Evolutionary conservation across 2,113 vertebrate genomes (phyloP), one percentile per base, ranked within the genome.

Genomic region (Coreoperca whiteheadi): DNA sequence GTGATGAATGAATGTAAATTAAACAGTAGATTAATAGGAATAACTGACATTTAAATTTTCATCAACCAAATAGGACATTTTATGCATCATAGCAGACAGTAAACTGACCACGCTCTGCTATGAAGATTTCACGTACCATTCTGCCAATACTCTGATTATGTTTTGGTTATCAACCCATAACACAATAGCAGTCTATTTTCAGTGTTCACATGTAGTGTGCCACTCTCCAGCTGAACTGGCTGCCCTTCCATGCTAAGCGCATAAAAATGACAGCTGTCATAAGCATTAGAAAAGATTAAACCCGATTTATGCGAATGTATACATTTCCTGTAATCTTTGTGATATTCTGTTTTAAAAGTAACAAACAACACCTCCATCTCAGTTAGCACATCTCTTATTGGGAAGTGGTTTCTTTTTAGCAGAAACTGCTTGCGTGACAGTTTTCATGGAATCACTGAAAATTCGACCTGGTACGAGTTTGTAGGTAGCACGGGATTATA

Each of bases 201-300:
- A 25, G 10, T 15, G 39, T 74, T 59, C 68, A 83, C 53, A 77
- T 79, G 70, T 77, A 84, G 54, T 59, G 57, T 59, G 25, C 46
- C 60, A 54, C 39, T 57, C 60, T 74, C 63, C 66, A 37, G 51
- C 87, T 88, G 85, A 90, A 88, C 84, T 73, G 59, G 68, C 59
- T 91, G 73, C 69, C 88, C 72, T 86, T 83, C 63, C 64, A 69
- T 70, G 80, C 66, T 82, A 86, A 82, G 83, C 34, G 76, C 79
- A 85, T 88, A 82, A 89, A 87, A 93, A 60, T 91, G 91, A 91
- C 92, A 93, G 90, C 89, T 93, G 92, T 92, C 88, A 88, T 63
- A 74, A 76, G 91, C 88, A 92, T 94, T 89, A 92, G 70, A 34
- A 79, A 82, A 90, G 85, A 89, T 91, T 93, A 91, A 87, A 82